Conservation (phyloP, 2,113 vertebrate species). For the Onychostruthus taczanowskii region DNA sequence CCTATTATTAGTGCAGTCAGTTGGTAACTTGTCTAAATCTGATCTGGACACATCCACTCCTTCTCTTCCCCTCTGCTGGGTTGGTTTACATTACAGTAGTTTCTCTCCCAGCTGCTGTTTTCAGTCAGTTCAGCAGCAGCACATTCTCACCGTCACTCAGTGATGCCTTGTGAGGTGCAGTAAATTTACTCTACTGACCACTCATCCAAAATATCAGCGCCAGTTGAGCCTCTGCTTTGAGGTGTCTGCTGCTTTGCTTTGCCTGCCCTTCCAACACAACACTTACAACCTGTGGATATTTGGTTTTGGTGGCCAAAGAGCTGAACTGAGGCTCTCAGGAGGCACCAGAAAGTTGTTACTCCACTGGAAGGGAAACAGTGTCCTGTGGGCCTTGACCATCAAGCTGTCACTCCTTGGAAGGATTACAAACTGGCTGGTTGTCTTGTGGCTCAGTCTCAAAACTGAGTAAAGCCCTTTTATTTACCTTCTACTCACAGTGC, state of each 20-base stretch:
- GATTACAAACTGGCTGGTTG: background rate
- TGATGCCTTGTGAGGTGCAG: constrained; percentile 40
- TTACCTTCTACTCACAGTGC: background rate
- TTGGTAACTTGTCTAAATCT: constrained; percentile 86
- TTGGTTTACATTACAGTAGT: constrained; percentile 66
- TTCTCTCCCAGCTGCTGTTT: constrained; percentile 76
- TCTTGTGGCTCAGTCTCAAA: background rate
- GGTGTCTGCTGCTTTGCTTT: background rate
- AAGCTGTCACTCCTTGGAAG: background rate
- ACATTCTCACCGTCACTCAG: constrained; percentile 23
- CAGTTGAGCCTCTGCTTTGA: background rate
- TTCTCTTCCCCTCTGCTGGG: constrained; percentile 11
- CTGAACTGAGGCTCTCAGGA: background rate
- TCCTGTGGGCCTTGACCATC: background rate
- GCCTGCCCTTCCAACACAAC: background rate
- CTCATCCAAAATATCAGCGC: background rate
- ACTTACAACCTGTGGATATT: background rate
- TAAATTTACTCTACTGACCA: constrained; percentile 32
- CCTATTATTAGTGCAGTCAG: constrained; percentile 78
- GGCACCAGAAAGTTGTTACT: background rate
- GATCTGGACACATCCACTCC: constrained; percentile 65
- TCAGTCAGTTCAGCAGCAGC: constrained; percentile 65
- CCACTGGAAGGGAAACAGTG: background rate
- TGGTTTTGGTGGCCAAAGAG: background rate
- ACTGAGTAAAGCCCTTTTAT: background rate